Base-by-base conservation (phyloP, 2,113 vertebrate species). In the Urocolius indicus region DNA sequence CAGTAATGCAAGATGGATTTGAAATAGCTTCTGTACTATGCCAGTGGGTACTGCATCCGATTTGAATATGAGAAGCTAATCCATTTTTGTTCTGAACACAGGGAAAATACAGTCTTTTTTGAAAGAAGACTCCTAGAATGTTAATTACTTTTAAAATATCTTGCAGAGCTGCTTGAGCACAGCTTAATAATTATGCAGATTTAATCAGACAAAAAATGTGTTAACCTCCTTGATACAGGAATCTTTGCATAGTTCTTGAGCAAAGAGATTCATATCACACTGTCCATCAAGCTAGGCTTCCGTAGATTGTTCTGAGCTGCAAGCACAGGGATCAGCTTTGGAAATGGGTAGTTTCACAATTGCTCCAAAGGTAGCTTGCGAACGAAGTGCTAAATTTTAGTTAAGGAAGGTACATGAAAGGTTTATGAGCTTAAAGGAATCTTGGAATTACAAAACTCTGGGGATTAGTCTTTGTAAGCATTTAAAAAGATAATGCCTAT, bases 121-220 rank as follows among this genome's bases (percentile, higher is more conserved):
- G 32, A 81, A 88, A 61, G 68, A 63, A 65, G 58, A 16, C 49
- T 54, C 21, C 41, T 72, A 69, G 54, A 66, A 51, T 89, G 43
- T 62, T 93, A 84, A 92, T 96, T 84, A 69, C 51, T 21, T 87
- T 74, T 59, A 71, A 88, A 76, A 45, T 67, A 51, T 17, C 43
- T 66, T 51, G 16, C 57, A 57, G 76, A 81, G 36, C 26, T 82
- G 27, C 26, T 13, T 58, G 88, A 90, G 32, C 43, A 32, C 7
- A 21, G 75, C 46, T 63, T 90, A 66, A 43, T 93, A 66, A 81
- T 88, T 20, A 75, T 34, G 52, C 54, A 86, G 83, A 84, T 89
- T 94, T 72, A 71, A 92, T 96, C 69, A 72, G 75, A 65, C 94
- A 71, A 91, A 72, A 81, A 90, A 67, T 12, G 20, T 81, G 17